phyloP scores from a whole-genome alignment of 2,888 invertebrate species.

The Neuroscelio doddi region DNA sequence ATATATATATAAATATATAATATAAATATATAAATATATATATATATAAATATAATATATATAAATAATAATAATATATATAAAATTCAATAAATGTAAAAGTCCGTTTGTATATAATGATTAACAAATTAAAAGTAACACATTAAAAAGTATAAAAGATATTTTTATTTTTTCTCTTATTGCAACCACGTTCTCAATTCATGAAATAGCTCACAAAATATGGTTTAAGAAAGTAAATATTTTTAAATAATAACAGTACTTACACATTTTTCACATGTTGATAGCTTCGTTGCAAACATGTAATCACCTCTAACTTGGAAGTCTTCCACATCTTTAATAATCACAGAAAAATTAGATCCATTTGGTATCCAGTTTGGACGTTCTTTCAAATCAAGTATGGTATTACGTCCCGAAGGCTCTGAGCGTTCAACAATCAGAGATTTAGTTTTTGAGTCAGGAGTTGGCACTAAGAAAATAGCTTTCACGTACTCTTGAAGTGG shows the following conservation, averaged over 20 bases:
- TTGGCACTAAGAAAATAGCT: slow-evolving; percentile 80
- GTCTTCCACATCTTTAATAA: slow-evolving; percentile 83
- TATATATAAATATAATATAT: too few relatives aligned
- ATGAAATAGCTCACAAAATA: too few relatives aligned
- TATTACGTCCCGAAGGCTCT: slow-evolving; percentile 76
- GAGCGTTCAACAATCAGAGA: slow-evolving; percentile 81
- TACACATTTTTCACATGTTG: slow-evolving; percentile 34
- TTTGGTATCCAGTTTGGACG: slow-evolving; percentile 12
- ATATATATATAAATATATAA: too few relatives aligned
- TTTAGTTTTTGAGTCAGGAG: slow-evolving; percentile 67
- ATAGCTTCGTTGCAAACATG: slow-evolving; percentile 85
- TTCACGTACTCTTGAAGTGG: slow-evolving; percentile 82
- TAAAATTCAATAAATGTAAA: too few relatives aligned
- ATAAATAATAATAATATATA: too few relatives aligned
- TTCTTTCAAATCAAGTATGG: slow-evolving; percentile 70
- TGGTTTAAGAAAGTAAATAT: too few relatives aligned
- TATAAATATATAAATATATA: too few relatives aligned
- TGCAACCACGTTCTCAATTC: too few relatives aligned
- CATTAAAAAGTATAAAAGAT: too few relatives aligned
- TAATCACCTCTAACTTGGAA: slow-evolving; percentile 88
- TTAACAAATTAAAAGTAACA: too few relatives aligned
- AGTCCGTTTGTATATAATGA: too few relatives aligned
- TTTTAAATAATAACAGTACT: slow-evolving; percentile 7
- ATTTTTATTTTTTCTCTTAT: too few relatives aligned
- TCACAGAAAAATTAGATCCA: slow-evolving; percentile 57